Evolutionary conservation across 2,113 vertebrate genomes (phyloP).

Genomic region (Charadrius vociferus): DNA sequence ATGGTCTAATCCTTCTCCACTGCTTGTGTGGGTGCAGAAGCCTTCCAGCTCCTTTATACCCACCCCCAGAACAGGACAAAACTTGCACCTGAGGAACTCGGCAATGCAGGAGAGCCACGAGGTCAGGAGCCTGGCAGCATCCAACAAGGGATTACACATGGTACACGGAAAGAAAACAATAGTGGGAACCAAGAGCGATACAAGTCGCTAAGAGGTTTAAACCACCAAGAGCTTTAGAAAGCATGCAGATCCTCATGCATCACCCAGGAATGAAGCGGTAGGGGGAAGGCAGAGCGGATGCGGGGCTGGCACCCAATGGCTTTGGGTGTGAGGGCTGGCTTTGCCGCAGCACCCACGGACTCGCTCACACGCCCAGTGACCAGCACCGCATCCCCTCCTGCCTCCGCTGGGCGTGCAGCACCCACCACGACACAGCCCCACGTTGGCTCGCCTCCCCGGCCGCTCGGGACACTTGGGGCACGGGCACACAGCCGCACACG

Average conservation of each 20-base stretch:
- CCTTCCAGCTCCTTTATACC: conserved; percentile 15
- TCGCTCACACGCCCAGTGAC: fast-evolving
- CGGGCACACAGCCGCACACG: not conserved
- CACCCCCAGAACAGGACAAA: conserved; percentile 42
- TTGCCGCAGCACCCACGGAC: not conserved
- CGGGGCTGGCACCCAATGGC: fast-evolving
- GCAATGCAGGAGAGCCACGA: not conserved
- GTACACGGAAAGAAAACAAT: not conserved
- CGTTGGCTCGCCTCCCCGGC: not conserved
- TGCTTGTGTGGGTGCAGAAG: conserved; percentile 34
- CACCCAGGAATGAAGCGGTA: fast-evolving
- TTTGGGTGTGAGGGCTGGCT: not conserved
- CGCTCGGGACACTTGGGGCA: not conserved
- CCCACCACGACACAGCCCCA: not conserved
- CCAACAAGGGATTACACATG: not conserved
- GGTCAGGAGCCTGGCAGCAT: not conserved
- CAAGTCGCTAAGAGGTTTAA: not conserved
- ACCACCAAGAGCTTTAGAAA: not conserved
- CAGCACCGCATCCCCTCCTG: not conserved
- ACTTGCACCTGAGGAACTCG: not conserved
- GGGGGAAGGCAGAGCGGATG: not conserved
- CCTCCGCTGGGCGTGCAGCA: fast-evolving
- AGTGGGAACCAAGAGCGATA: not conserved
- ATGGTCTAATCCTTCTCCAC: conserved; percentile 2
- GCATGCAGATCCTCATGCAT: not conserved